Evolutionary conservation across 2,797 vertebrate species (phyloP).

Genomic region (Champsocephalus esox): DNA sequence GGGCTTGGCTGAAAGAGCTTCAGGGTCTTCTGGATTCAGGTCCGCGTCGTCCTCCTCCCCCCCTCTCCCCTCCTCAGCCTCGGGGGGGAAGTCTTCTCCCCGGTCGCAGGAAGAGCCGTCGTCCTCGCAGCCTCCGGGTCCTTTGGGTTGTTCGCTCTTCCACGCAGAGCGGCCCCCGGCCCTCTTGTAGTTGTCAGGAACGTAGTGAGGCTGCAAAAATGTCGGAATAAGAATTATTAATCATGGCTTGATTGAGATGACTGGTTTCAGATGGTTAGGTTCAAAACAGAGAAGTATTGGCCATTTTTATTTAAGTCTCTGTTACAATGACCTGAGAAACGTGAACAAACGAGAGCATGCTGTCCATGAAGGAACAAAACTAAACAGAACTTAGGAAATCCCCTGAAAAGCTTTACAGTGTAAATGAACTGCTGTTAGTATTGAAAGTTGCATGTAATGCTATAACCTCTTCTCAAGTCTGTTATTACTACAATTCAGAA

Average conservation of each 20-base stretch:
- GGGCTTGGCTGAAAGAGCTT: slow-evolving; percentile 62
- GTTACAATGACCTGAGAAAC: background rate
- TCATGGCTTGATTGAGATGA: background rate
- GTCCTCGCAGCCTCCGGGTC: slow-evolving; percentile 84
- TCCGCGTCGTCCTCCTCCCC: slow-evolving; percentile 69
- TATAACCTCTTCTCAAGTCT: background rate
- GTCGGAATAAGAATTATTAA: slow-evolving; percentile 2
- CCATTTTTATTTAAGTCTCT: background rate
- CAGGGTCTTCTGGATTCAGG: slow-evolving; percentile 62
- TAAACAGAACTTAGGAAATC: background rate
- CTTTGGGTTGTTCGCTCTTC: slow-evolving; percentile 94
- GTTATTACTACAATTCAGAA: background rate
- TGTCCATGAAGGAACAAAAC: background rate
- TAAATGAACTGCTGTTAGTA: background rate
- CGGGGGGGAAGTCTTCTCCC: slow-evolving; percentile 75
- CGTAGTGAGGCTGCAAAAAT: slow-evolving; percentile 92
- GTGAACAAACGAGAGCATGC: background rate
- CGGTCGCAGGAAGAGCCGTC: slow-evolving; percentile 86
- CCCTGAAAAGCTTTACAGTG: background rate
- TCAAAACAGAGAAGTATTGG: background rate
- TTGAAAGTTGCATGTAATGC: background rate
- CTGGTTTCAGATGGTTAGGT: background rate
- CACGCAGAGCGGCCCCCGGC: slow-evolving; percentile 96
- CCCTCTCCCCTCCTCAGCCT: slow-evolving; percentile 71
- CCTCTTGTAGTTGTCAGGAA: slow-evolving; percentile 98